phyloP scores from a whole-genome alignment of 2,113 vertebrate species.

The Promerops cafer region DNA sequence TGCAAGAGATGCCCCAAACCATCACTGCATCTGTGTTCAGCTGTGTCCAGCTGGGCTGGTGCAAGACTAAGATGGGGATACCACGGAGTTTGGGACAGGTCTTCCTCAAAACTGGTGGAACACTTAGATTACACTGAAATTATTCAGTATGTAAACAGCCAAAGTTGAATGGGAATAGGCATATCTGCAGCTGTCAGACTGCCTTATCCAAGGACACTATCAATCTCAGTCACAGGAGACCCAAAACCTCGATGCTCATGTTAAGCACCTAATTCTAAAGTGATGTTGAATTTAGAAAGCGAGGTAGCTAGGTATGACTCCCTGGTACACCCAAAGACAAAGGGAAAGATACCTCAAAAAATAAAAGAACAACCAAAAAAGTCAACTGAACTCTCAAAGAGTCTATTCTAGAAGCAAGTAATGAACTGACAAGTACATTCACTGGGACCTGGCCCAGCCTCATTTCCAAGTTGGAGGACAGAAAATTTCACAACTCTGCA shows the following conservation, averaged over 20 bases:
- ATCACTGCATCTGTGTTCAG: neutral
- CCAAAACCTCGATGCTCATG: neutral
- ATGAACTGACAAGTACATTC: neutral
- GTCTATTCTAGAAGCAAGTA: neutral
- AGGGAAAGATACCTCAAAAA: accelerated
- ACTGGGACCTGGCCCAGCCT: neutral
- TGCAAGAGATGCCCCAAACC: neutral
- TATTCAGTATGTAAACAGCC: neutral
- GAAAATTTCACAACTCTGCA: neutral
- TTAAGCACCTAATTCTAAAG: neutral
- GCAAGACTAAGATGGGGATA: accelerated
- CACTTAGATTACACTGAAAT: neutral
- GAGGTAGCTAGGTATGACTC: neutral
- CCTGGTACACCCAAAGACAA: neutral
- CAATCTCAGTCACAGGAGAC: neutral
- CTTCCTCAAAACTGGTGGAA: neutral
- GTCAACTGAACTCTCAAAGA: neutral
- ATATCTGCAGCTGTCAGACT: neutral
- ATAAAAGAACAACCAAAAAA: neutral
- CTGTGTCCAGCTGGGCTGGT: neutral
- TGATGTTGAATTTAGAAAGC: neutral
- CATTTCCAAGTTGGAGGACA: neutral
- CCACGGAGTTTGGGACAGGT: accelerated
- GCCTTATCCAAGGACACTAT: neutral
- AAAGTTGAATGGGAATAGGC: neutral